These are phyloP conservation scores for Enteromius treurensis DNA, from an alignment of 2,797 vertebrate genomes.

Conservation along the genomic window DNA sequence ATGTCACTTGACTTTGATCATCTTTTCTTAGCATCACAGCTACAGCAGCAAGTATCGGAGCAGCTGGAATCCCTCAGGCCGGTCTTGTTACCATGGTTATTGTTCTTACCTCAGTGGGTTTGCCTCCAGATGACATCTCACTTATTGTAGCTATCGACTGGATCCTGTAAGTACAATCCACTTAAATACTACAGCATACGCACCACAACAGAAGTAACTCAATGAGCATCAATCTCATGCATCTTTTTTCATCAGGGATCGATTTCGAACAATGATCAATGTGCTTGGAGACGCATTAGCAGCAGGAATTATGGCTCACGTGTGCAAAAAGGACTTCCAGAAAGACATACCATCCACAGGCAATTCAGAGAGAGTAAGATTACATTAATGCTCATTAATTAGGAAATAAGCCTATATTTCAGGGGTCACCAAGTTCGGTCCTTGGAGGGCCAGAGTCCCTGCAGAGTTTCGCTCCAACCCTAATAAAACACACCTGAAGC, in stretches of 20 bases:
- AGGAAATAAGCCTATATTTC: background rate
- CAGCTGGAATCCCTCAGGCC: slow-evolving; percentile 88
- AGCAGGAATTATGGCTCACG: slow-evolving; percentile 85
- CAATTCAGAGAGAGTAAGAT: slow-evolving; percentile 69
- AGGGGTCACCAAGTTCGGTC: too few species aligned
- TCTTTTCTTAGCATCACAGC: slow-evolving; percentile 82
- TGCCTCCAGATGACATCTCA: slow-evolving; percentile 88
- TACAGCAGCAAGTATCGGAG: slow-evolving; percentile 89
- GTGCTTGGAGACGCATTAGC: slow-evolving; percentile 88
- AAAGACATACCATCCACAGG: slow-evolving; percentile 54
- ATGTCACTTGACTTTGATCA: background rate
- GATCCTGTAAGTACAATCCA: slow-evolving; percentile 82
- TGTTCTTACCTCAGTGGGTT: slow-evolving; percentile 87
- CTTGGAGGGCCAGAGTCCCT: too few species aligned
- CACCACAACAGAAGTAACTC: background rate
- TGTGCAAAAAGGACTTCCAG: slow-evolving; percentile 82
- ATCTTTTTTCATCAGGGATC: slow-evolving; percentile 74
- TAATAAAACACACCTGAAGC: too few species aligned
- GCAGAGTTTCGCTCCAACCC: too few species aligned
- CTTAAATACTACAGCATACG: background rate
- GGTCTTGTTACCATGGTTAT: slow-evolving; percentile 92
- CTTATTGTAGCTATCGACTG: slow-evolving; percentile 89
- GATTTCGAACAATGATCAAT: slow-evolving; percentile 89
- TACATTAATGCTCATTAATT: background rate
- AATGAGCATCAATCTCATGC: background rate